Conservation (phyloP, 64 coral and sea anemone species). For the Montipora efflorescens region DNA sequence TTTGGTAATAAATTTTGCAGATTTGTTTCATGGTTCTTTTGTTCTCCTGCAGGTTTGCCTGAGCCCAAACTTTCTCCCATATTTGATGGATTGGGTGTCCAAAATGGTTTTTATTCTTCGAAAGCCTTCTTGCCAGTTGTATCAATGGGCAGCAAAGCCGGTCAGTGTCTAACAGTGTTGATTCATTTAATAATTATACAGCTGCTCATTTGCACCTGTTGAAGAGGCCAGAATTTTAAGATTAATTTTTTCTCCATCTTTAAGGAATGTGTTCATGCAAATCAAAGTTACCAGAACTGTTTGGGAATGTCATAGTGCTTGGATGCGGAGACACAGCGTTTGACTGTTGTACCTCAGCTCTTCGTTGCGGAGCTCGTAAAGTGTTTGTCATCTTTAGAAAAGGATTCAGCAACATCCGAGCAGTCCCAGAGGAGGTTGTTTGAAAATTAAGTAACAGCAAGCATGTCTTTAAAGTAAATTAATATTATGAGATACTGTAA, state of each 20-base stretch:
- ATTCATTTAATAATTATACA: no score
- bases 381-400: slow-evolving; percentile 98
- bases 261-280: slow-evolving; percentile 98
- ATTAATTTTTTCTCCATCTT: background rate
- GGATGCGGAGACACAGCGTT: slow-evolving; percentile 97
- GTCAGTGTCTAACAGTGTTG: slow-evolving; percentile 27
- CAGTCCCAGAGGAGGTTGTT: slow-evolving; percentile 97
- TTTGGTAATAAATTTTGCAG: background rate
- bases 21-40: background rate
- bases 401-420: slow-evolving; percentile 96
- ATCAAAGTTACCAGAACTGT: slow-evolving; percentile 85
- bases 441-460: background rate
- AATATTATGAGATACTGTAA: no score
- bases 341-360: slow-evolving; percentile 96
- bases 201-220: no score
- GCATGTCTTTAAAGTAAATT: no score
- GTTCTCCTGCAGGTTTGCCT: slow-evolving; percentile 73
- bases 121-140: slow-evolving; percentile 95
- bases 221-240: no score
- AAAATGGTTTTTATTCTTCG: slow-evolving; percentile 96
- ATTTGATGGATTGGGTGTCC: slow-evolving; percentile 71
- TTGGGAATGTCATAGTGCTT: slow-evolving; percentile 87
- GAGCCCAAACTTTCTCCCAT: slow-evolving; percentile 89
- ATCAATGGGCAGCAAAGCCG: slow-evolving; percentile 90
- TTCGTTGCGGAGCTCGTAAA: slow-evolving; percentile 94